These are phyloP conservation scores for Rhizomys pruinosus DNA, from an alignment of 2,113 vertebrate genomes.

Conservation along the genomic window DNA sequence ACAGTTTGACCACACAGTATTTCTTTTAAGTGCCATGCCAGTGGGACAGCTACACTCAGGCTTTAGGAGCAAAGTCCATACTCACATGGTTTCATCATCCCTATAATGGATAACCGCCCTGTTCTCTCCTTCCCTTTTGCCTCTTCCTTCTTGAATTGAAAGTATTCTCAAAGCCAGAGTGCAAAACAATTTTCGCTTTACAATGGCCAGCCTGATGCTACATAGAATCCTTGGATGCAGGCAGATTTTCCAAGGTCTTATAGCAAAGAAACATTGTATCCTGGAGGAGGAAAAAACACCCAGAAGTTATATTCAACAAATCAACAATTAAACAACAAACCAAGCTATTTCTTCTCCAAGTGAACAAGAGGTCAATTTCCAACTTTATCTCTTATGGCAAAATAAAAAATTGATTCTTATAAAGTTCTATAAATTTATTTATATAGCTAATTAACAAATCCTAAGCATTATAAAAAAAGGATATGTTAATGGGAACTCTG, in stretches of 20 bases:
- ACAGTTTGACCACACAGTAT: not conserved
- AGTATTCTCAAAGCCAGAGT: constrained; percentile 98
- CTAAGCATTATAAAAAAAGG: not conserved
- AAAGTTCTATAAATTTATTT: not conserved
- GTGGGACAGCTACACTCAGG: not conserved
- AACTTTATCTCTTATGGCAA: not conserved
- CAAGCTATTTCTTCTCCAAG: not conserved
- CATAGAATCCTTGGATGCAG: constrained; percentile 92
- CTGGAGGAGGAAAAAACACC: constrained; percentile 77
- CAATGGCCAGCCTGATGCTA: constrained; percentile 97
- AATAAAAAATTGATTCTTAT: constrained; percentile 25
- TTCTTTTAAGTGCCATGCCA: not conserved
- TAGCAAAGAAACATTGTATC: constrained; percentile 94
- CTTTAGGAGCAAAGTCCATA: constrained; percentile 37
- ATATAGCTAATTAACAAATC: constrained; percentile 39
- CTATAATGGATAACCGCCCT: constrained; percentile 98
- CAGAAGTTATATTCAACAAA: not conserved
- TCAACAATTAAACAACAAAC: not conserved
- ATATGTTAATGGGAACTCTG: constrained; percentile 1
- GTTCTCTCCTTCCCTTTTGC: constrained; percentile 95
- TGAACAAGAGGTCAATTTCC: not conserved
- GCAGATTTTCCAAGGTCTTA: constrained; percentile 95
- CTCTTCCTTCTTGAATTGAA: constrained; percentile 98
- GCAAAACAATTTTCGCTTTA: constrained; percentile 99
- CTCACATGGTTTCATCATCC: constrained; percentile 98